Percentiles rank a stretch among this genome's conserved stretches.
Evolutionary conservation across 2,113 vertebrate genomes (phyloP).

Genomic region (Daubentonia madagascariensis): DNA sequence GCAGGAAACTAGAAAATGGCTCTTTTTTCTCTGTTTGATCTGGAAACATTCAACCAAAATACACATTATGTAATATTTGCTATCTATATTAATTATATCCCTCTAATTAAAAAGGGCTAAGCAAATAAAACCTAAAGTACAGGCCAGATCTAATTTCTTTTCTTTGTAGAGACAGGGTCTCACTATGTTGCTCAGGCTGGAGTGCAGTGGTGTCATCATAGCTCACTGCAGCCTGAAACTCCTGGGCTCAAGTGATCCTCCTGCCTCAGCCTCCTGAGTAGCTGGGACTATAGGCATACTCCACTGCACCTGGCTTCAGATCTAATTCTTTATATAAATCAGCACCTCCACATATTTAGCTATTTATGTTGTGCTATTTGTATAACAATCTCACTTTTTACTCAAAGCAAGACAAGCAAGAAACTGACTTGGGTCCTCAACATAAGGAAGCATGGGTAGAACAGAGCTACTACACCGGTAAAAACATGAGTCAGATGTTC

Average conservation of each 20-base stretch:
- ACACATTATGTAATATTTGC: background rate
- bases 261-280: background rate
- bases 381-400: background rate
- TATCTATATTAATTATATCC: background rate
- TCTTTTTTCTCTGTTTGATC: background rate
- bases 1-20: fast-evolving
- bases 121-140: background rate
- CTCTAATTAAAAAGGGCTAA: background rate
- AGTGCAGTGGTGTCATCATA: background rate
- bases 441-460: background rate
- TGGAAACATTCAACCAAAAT: background rate
- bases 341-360: background rate
- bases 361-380: fast-evolving
- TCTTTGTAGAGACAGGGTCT: background rate
- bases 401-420: background rate
- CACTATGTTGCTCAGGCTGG: background rate
- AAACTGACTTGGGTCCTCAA: no score
- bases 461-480: fast-evolving
- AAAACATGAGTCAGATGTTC: fast-evolving
- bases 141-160: no score
- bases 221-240: background rate
- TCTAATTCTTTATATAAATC: background rate
- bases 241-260: background rate
- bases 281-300: background rate
- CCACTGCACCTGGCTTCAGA: background rate